These are phyloP conservation scores for Panthera uncia DNA, from an alignment of 2,113 vertebrate genomes.

Conservation along the genomic window DNA sequence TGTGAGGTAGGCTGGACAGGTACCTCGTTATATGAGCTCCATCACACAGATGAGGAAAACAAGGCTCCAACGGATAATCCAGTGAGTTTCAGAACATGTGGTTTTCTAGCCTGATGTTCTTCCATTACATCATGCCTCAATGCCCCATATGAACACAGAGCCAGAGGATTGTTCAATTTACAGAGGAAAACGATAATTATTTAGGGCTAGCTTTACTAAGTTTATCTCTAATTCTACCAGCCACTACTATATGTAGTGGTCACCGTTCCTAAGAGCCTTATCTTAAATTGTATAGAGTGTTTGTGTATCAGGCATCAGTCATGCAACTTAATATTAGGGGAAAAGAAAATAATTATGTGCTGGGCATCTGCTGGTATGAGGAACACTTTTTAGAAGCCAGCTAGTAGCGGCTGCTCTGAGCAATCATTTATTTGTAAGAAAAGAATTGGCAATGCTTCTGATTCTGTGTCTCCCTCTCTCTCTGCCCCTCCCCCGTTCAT, in stretches of 20 bases:
- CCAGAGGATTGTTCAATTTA: constrained; percentile 24
- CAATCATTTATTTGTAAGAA: constrained; percentile 49
- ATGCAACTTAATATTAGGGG: constrained; percentile 50
- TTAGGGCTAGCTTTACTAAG: constrained; percentile 11
- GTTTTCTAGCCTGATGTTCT: constrained; percentile 39
- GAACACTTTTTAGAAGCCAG: constrained; percentile 33
- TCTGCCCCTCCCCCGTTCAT: no score
- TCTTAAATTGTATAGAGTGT: constrained; percentile 32
- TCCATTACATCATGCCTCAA: constrained; percentile 40
- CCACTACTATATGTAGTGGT: background rate
- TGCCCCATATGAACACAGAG: constrained; percentile 19
- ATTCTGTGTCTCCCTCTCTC: no score
- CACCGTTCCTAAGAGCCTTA: constrained; percentile 13
- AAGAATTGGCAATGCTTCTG: constrained; percentile 45
- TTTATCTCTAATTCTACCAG: constrained; percentile 36
- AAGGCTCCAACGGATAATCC: constrained; percentile 42
- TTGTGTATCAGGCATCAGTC: constrained; percentile 1
- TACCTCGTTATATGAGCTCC: constrained; percentile 57
- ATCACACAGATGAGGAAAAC: constrained; percentile 50
- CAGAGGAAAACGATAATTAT: constrained; percentile 21
- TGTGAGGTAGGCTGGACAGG: constrained; percentile 77
- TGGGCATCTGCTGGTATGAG: constrained; percentile 32
- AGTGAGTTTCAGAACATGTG: constrained; percentile 8
- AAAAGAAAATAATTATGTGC: background rate
- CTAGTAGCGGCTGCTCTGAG: constrained; percentile 7